phyloP scores from a whole-genome alignment of 2,888 invertebrate genomes.

The Chirona hameri region DNA sequence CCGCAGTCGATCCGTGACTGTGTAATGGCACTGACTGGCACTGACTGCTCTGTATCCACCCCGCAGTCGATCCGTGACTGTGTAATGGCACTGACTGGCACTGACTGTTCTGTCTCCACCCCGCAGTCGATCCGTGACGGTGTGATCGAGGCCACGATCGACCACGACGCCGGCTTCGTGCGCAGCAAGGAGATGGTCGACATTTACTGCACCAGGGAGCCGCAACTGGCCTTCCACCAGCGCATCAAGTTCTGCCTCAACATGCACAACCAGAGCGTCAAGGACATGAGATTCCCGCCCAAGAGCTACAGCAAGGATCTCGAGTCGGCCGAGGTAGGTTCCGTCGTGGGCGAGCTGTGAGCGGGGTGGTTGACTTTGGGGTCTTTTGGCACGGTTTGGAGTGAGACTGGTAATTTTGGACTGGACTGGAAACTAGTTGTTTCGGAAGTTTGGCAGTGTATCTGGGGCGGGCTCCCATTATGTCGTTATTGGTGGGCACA shows the following conservation, averaged over 20 bases:
- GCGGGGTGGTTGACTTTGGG: too few relatives aligned
- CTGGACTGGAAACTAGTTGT: too few relatives aligned
- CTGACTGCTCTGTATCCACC: too few relatives aligned
- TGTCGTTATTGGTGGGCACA: too few relatives aligned
- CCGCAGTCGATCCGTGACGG: constrained; percentile 83
- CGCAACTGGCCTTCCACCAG: constrained; percentile 92
- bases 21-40: too few relatives aligned
- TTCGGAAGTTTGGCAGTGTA: too few relatives aligned
- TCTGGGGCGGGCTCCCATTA: too few relatives aligned
- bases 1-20: too few relatives aligned
- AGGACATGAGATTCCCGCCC: constrained; percentile 98
- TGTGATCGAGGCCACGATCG: constrained; percentile 95
- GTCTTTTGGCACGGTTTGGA: too few relatives aligned
- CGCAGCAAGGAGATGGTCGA: constrained; percentile 96
- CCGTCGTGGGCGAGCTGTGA: background rate
- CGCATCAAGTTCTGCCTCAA: constrained; percentile 96
- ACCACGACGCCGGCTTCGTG: constrained; percentile 94
- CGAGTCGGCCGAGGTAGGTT: constrained; percentile 77
- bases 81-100: background rate
- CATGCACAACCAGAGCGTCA: constrained; percentile 97
- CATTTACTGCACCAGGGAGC: constrained; percentile 94
- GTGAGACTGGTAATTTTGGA: too few relatives aligned
- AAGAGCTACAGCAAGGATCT: constrained; percentile 97
- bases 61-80: too few relatives aligned
- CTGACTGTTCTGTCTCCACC: constrained; percentile 29